phyloP scores from a whole-genome alignment of 1,140 invertebrate genomes.

The Drosophila pruinosa region DNA sequence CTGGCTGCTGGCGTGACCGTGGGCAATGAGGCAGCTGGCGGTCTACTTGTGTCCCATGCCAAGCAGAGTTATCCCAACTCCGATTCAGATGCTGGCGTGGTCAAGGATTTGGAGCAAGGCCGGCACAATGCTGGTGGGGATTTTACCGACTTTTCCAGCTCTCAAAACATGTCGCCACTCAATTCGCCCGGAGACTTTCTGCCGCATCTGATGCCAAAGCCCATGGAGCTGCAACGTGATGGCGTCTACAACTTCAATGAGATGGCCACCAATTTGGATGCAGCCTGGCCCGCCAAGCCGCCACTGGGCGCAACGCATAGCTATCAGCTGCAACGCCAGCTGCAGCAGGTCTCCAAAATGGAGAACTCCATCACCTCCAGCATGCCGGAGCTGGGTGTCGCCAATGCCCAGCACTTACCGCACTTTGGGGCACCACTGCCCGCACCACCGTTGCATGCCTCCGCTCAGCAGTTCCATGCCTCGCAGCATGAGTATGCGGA shows the following conservation, averaged over 20 bases:
- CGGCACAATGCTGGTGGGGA: constrained; percentile 38
- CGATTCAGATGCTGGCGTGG: constrained; percentile 74
- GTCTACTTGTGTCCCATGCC: constrained; percentile 40
- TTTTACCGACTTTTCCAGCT: constrained; percentile 77
- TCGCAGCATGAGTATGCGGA: constrained; percentile 67
- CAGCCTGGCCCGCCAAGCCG: constrained; percentile 71
- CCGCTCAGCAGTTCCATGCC: constrained; percentile 53
- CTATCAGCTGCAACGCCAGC: constrained; percentile 69
- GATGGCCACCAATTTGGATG: constrained; percentile 76
- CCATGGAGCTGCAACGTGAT: constrained; percentile 75
- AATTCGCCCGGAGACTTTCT: constrained; percentile 76
- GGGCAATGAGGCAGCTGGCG: constrained; percentile 6
- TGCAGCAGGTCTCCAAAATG: constrained; percentile 60
- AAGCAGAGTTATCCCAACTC: constrained; percentile 71
- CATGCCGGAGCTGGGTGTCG: constrained; percentile 67
- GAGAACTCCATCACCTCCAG: constrained; percentile 73
- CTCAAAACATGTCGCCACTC: constrained; percentile 74
- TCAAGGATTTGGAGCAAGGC: constrained; percentile 70
- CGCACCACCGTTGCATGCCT: constrained; percentile 40
- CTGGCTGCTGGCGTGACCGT: constrained; percentile 65
- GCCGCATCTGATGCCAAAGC: constrained; percentile 72
- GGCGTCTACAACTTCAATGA: constrained; percentile 80
- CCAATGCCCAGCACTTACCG: constrained; percentile 2
- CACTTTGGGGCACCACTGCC: constrained; percentile 30
- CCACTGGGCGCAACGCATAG: constrained; percentile 50